Conservation (phyloP, 2,888 invertebrate species). For the Harpagoxenus sublaevis region DNA sequence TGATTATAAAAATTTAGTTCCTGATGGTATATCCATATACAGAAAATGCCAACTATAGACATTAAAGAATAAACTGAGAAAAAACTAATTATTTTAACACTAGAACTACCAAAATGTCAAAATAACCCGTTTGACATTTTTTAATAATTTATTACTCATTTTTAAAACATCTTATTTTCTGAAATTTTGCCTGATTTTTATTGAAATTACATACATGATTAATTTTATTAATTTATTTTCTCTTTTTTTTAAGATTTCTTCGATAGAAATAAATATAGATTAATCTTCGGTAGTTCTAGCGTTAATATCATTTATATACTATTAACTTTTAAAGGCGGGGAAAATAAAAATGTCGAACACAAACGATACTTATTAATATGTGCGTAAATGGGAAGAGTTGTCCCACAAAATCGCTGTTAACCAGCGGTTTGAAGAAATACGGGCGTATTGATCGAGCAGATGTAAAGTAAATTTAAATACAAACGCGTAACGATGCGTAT, state of each 20-base stretch:
- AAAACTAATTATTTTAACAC: not conserved
- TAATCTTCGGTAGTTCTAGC: no score
- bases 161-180: no score
- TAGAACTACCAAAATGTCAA: no score
- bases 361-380: conserved; percentile 7
- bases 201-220: no score
- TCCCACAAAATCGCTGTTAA: not conserved
- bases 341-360: not conserved
- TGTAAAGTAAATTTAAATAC: conserved; percentile 33
- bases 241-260: no score
- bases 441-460: conserved; percentile 15
- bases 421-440: not conserved
- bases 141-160: no score
- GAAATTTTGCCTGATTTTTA: no score
- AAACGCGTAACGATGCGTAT: conserved; percentile 23
- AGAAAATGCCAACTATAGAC: not conserved
- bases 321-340: not conserved
- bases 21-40: not conserved
- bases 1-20: not conserved
- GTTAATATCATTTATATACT: not conserved
- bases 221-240: no score
- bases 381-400: not conserved
- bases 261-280: no score
- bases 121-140: no score
- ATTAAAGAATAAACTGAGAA: not conserved